These are phyloP conservation scores for Sialis lutaria DNA, from an alignment of 2,888 invertebrate genomes.

Conservation along the genomic window DNA sequence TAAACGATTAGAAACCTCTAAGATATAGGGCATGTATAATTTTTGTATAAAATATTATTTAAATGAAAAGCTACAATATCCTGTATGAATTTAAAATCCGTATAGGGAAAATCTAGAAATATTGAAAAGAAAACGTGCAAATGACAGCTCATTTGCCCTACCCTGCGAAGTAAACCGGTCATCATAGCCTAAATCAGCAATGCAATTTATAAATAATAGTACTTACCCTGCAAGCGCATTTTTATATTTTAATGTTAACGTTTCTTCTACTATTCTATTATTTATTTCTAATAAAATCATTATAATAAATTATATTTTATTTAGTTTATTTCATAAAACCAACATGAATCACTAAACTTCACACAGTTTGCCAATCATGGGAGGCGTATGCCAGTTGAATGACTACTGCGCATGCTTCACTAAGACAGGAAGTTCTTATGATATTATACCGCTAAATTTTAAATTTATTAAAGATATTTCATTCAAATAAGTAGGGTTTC, in stretches of 20 bases:
- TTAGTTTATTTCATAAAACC: slow-evolving; percentile 8
- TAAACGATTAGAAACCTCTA: too few relatives aligned
- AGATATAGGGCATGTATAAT: too few relatives aligned
- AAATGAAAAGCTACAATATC: too few relatives aligned
- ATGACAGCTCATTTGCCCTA: slow-evolving; percentile 25
- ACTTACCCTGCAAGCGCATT: slow-evolving; percentile 93
- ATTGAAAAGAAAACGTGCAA: slow-evolving; percentile 8
- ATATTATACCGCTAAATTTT: background rate
- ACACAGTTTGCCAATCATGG: slow-evolving; percentile 12
- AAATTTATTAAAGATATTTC: slow-evolving; percentile 1
- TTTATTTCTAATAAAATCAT: slow-evolving; percentile 98
- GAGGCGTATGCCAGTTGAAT: slow-evolving; percentile 14
- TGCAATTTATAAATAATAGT: slow-evolving; percentile 7
- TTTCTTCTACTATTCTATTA: slow-evolving; percentile 97
- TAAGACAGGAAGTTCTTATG: slow-evolving; percentile 1
- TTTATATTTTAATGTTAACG: slow-evolving; percentile 85
- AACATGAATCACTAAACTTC: slow-evolving; percentile 9
- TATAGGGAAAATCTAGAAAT: slow-evolving; percentile 6
- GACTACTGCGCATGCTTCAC: slow-evolving; percentile 4
- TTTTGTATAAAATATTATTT: too few relatives aligned
- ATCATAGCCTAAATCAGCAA: slow-evolving; percentile 18
- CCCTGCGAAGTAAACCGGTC: slow-evolving; percentile 31
- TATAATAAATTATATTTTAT: slow-evolving; percentile 19
- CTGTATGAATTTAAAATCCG: too few relatives aligned
- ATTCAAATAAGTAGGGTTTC: background rate